phyloP scores from a whole-genome alignment of 2,113 vertebrate species.

The Anseranas semipalmata region DNA sequence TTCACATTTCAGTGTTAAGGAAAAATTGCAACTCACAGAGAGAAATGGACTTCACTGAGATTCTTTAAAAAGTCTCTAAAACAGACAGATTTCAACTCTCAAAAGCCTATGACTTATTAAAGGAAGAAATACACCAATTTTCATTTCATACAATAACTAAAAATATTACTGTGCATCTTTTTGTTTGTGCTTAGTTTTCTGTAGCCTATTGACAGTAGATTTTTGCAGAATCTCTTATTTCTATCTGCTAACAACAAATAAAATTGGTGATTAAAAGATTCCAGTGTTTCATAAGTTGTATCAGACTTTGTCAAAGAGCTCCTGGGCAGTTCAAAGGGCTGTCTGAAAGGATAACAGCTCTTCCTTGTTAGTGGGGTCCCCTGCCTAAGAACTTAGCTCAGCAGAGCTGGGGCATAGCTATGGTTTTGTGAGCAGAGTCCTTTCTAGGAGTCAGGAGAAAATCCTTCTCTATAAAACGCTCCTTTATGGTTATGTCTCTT shows the following conservation, averaged over 20 bases:
- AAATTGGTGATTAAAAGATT: not conserved
- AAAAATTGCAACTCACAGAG: not conserved
- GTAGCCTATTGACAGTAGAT: not conserved
- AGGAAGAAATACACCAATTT: not conserved
- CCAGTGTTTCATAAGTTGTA: constrained; percentile 4
- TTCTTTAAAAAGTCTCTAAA: not conserved
- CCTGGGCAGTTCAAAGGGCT: constrained; percentile 35
- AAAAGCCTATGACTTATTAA: not conserved
- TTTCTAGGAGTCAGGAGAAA: constrained; percentile 15
- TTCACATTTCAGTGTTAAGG: not conserved
- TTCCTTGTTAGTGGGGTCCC: not conserved
- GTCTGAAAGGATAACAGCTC: constrained; percentile 42
- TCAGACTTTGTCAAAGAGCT: constrained; percentile 9
- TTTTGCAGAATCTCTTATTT: not conserved
- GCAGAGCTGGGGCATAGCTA: constrained; percentile 7
- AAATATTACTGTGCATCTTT: not conserved
- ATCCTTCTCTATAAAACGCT: not conserved
- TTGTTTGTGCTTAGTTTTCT: not conserved
- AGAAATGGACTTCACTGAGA: not conserved
- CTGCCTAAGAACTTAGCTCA: not conserved
- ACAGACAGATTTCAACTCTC: not conserved
- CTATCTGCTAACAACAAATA: not conserved
- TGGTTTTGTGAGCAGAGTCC: not conserved
- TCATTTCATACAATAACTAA: not conserved
- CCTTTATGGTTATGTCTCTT: not conserved